Conservation (phyloP, 2,113 vertebrate species). For the Apodemus sylvaticus region DNA sequence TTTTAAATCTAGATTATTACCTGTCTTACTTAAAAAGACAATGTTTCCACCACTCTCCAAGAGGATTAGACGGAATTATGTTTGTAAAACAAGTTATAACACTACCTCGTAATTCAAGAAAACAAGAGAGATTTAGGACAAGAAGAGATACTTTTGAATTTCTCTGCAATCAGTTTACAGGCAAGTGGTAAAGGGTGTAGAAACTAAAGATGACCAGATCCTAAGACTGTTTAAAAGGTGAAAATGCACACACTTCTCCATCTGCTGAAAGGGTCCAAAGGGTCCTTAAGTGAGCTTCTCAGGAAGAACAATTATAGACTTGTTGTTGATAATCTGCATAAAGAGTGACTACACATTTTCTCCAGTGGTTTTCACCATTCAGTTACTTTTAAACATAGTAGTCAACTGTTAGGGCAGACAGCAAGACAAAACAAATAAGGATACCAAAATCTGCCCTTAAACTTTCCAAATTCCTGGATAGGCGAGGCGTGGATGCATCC, state of each 20-base stretch:
- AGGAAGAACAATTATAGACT: background rate
- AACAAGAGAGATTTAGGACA: background rate
- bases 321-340: background rate
- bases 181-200: background rate
- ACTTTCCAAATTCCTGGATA: background rate
- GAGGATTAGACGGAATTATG: background rate
- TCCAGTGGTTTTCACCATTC: background rate
- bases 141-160: background rate
- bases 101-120: background rate
- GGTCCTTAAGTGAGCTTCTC: background rate
- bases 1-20: background rate
- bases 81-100: background rate
- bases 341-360: background rate
- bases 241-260: background rate
- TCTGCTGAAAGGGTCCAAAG: background rate
- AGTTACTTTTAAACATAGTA: background rate
- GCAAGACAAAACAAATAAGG: background rate
- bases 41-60: background rate
- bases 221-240: background rate
- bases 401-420: background rate
- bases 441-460: background rate
- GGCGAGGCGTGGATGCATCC: background rate
- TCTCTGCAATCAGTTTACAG: background rate
- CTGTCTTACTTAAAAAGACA: background rate
- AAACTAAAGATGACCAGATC: background rate